Percentiles rank a stretch among this genome's conserved stretches.
These are phyloP conservation scores for Benitochromis conjunctus DNA, from an alignment of 2,113 vertebrate genomes.

Conservation along the genomic window DNA sequence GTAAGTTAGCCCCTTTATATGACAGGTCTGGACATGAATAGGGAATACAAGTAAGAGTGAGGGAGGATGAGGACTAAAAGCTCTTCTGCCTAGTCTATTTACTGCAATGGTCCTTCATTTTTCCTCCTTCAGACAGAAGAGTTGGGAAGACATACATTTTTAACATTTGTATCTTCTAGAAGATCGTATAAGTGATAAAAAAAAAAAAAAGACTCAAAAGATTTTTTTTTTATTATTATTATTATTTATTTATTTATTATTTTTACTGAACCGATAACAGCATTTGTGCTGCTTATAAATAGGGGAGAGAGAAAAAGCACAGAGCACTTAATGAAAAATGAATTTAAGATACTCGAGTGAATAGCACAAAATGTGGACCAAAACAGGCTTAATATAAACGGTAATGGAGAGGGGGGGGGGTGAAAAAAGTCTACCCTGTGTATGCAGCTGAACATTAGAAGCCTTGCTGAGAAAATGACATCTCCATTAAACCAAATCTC, in stretches of 20 bases:
- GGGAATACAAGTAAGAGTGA: constrained; percentile 63
- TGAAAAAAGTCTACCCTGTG: neutral
- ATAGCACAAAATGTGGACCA: neutral
- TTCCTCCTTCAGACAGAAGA: neutral
- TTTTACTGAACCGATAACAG: neutral
- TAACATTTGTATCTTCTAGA: neutral
- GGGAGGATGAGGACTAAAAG: constrained; percentile 46
- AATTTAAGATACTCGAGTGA: neutral
- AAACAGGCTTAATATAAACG: neutral
- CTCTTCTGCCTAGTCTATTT: constrained; percentile 60
- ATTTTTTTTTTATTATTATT: neutral
- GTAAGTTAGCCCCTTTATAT: constrained; percentile 89
- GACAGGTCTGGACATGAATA: constrained; percentile 70
- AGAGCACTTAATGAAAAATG: neutral
- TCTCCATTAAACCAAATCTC: neutral
- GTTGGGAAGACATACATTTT: neutral
- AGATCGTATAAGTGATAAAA: neutral
- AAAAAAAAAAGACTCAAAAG: neutral
- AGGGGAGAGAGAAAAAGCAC: neutral
- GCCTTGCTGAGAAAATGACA: neutral
- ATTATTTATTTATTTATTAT: too few species aligned
- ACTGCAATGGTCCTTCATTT: constrained; percentile 46
- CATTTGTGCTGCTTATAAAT: neutral
- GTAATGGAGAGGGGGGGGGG: neutral
- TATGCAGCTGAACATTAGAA: neutral